Evolutionary conservation across 2,888 invertebrate genomes (phyloP), one percentile per base, ranked within the genome.

Genomic region (Epirrhoe tristata): DNA sequence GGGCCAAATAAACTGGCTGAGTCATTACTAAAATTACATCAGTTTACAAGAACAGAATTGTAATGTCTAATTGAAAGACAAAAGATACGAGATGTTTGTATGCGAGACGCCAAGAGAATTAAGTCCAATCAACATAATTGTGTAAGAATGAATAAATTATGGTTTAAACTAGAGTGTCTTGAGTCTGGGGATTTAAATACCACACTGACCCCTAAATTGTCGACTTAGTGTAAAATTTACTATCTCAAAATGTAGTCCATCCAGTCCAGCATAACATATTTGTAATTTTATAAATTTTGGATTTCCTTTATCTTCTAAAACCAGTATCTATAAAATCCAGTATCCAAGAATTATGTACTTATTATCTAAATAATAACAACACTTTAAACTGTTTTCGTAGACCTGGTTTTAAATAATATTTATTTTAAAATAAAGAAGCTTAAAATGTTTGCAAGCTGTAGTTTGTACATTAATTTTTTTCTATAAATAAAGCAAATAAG

Each of bases 41-140:
- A 67, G 58, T 65, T 63, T 64, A 59, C 70, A 24, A 69, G 61
- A 65, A 57, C 51, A 58, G 72, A 70, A 71, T 69, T 39, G 58
- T 65, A 69, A 69, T 70, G 69, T 68, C 65, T 71, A 70, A 72
- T 72, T 74, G 66, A 71, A 14, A 57, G 53, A 72, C 63, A 62
- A 61, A 69, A 69, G 66, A 53, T 55, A 46, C 61, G 53, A 64
- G 66, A 66, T 61, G 66, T 65, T 67, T 64, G 67, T 70, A 64
- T 63, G 69, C 39, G 64, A 67, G 68, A 71, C 65, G 74, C 66
- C 67, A 67, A 65, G 67, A 71, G 70, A 80, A 82, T 83, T 79
- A 78, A 77, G 69, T 74, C 67, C 81, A 81, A 85, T 82, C 81
- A 82, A 74, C 79, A 81, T 82, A 81, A 78, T 82, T 82, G 75